Conservation (phyloP, 2,888 invertebrate species). For the Sussaba pulchella region DNA sequence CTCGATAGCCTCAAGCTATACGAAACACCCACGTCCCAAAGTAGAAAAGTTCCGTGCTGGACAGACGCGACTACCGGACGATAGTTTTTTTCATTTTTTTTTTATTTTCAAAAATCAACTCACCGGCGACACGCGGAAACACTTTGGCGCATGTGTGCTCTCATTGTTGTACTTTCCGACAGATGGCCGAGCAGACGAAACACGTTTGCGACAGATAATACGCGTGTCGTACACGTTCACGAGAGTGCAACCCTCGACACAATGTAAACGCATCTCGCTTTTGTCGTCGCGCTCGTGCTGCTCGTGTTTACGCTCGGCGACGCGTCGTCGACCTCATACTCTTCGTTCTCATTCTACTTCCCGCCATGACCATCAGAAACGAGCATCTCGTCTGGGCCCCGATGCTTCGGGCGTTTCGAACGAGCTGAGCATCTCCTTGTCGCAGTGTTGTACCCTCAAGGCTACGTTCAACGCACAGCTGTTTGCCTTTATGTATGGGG, state of each 20-base stretch:
- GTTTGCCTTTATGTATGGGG: constrained; percentile 23
- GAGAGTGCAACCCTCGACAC: neutral
- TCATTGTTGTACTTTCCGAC: constrained; percentile 2
- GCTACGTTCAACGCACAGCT: constrained; percentile 10
- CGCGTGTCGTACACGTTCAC: constrained; percentile 43
- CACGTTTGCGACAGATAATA: constrained; percentile 34
- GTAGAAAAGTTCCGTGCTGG: neutral
- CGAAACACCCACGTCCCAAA: neutral
- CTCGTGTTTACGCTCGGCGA: constrained; percentile 57
- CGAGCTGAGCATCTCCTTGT: constrained; percentile 28
- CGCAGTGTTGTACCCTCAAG: constrained; percentile 6
- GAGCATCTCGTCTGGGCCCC: constrained; percentile 14
- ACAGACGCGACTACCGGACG: neutral
- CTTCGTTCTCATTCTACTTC: constrained; percentile 36
- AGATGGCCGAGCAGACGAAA: constrained; percentile 23
- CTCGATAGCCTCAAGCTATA: neutral
- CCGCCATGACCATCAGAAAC: constrained; percentile 39
- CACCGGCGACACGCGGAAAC: neutral
- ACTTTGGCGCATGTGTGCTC: constrained; percentile 16
- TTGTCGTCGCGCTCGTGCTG: constrained; percentile 39
- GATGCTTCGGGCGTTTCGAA: constrained; percentile 5
- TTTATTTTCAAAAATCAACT: neutral
- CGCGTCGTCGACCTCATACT: constrained; percentile 56
- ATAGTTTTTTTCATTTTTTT: no score
- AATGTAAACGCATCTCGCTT: constrained; percentile 54